phyloP scores from a whole-genome alignment of 1,140 invertebrate species.

The Sycophaga agraensis region DNA sequence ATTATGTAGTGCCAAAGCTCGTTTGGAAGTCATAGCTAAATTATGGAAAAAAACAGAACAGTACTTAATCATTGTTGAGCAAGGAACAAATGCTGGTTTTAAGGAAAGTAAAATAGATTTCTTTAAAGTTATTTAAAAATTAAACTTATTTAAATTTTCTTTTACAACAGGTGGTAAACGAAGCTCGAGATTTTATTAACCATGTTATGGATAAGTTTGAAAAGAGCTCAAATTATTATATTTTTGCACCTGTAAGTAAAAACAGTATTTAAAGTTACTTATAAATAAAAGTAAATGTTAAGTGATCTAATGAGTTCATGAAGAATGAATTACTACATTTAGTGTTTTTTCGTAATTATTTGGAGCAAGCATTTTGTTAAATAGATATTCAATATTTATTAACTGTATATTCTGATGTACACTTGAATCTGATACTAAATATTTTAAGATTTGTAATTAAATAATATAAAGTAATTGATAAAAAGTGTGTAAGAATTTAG shows the following conservation, averaged over 20 bases:
- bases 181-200: constrained; percentile 74
- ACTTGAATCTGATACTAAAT: too few species aligned
- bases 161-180: constrained; percentile 64
- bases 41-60: constrained; percentile 84
- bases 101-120: constrained; percentile 52
- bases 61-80: constrained; percentile 82
- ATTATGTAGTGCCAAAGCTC: constrained; percentile 65
- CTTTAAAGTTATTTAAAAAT: constrained; percentile 7
- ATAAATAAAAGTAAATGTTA: too few species aligned
- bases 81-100: constrained; percentile 80
- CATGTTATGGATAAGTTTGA: constrained; percentile 46
- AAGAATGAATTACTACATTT: too few species aligned
- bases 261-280: too few species aligned
- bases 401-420: too few species aligned
- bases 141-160: constrained; percentile 15
- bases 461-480: too few species aligned
- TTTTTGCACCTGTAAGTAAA: constrained; percentile 77
- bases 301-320: too few species aligned
- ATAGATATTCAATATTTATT: too few species aligned
- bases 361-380: too few species aligned
- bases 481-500: too few species aligned
- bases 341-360: too few species aligned
- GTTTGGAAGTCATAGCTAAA: constrained; percentile 72
- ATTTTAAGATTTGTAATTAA: too few species aligned
- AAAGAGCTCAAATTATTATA: constrained; percentile 58